phyloP scores from a whole-genome alignment of 2,888 invertebrate species.

The Slavum lentiscoides region DNA sequence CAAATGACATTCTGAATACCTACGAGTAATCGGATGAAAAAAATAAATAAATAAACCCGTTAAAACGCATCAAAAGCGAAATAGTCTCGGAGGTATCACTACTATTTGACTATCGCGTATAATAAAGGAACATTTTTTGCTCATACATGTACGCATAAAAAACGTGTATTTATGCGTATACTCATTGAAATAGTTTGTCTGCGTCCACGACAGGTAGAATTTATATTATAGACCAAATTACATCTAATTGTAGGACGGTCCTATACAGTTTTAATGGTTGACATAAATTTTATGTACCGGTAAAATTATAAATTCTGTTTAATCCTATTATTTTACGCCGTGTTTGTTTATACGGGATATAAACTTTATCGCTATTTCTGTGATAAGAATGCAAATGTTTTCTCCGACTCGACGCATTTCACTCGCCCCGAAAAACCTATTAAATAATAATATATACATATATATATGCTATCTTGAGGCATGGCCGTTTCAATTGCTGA shows the following conservation, averaged over 20 bases:
- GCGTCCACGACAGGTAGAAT: neutral
- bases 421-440: neutral
- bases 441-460: neutral
- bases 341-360: neutral
- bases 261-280: neutral
- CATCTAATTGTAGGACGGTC: neutral
- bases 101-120: too few relatives aligned
- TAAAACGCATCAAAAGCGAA: too few relatives aligned
- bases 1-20: too few relatives aligned
- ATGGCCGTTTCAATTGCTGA: neutral
- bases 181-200: neutral
- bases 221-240: neutral
- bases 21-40: too few relatives aligned
- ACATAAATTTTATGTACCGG: neutral
- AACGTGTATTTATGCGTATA: too few relatives aligned
- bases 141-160: too few relatives aligned
- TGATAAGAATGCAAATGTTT: neutral
- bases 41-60: too few relatives aligned
- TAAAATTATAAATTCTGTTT: conserved; percentile 5
- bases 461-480: neutral
- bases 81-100: too few relatives aligned
- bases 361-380: neutral
- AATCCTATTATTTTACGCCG: neutral
- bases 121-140: too few relatives aligned
- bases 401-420: neutral